These are phyloP conservation scores for Catharus bicknelli DNA, from an alignment of 2,113 vertebrate genomes.

Conservation along the genomic window DNA sequence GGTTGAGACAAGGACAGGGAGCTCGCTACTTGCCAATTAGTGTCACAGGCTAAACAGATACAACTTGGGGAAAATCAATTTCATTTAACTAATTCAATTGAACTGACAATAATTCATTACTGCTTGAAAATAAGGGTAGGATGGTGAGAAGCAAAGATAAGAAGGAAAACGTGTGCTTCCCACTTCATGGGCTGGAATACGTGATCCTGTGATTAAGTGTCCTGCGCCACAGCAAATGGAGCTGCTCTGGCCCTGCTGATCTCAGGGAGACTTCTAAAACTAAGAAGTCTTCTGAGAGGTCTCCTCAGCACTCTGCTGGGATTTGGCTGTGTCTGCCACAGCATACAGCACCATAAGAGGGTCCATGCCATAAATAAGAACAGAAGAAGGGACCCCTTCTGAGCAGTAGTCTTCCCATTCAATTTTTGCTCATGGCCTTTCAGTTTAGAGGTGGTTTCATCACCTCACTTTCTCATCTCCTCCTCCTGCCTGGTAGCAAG, in stretches of 20 bases:
- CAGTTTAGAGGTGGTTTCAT: background rate
- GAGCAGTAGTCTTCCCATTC: background rate
- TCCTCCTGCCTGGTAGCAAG: background rate
- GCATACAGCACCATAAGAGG: background rate
- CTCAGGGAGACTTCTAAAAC: background rate
- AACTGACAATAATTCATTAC: background rate
- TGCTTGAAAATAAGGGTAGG: background rate
- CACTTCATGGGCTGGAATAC: background rate
- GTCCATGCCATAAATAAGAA: fast-evolving
- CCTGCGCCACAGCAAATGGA: background rate
- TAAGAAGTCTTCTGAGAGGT: background rate
- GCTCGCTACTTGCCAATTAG: background rate
- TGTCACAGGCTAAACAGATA: background rate
- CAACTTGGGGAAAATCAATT: background rate
- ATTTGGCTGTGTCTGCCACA: background rate
- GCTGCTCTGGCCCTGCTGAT: background rate
- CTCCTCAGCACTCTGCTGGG: background rate
- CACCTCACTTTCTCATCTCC: background rate
- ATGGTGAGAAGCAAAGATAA: background rate
- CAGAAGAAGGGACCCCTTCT: background rate
- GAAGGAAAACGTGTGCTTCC: background rate
- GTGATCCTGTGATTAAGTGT: fast-evolving
- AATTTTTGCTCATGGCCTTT: background rate
- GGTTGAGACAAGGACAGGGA: background rate
- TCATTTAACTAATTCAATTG: background rate